A percentile compares a stretch with the other conserved stretches of the same genome.
These are phyloP conservation scores for Nysson spinosus DNA, from an alignment of 2,888 invertebrate species.

Conservation along the genomic window DNA sequence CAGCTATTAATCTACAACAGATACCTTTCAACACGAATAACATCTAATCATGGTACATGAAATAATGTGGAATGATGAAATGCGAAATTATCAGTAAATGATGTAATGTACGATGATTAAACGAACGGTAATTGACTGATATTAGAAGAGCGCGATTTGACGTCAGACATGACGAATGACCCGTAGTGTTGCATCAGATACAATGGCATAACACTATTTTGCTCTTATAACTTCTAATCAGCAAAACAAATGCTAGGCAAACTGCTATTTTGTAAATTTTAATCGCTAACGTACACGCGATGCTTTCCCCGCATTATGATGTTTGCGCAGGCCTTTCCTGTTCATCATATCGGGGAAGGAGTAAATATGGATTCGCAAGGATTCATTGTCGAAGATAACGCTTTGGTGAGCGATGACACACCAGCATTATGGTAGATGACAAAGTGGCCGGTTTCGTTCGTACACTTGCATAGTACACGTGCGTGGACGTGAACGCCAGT, in stretches of 20 bases:
- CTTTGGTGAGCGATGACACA: constrained; percentile 67
- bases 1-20: too few relatives aligned
- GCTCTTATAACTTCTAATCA: too few relatives aligned
- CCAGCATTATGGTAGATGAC: constrained; percentile 69
- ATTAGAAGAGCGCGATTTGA: constrained; percentile 16
- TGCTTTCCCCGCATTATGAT: constrained; percentile 42
- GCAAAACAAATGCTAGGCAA: constrained; percentile 6
- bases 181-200: constrained; percentile 33
- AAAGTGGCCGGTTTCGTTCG: constrained; percentile 65
- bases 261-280: constrained; percentile 37
- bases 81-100: too few relatives aligned
- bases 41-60: too few relatives aligned
- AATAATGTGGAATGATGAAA: too few relatives aligned
- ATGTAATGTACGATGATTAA: too few relatives aligned
- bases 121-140: constrained; percentile 33
- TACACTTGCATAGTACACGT: constrained; percentile 42
- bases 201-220: too few relatives aligned
- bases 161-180: constrained; percentile 18
- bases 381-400: constrained; percentile 62
- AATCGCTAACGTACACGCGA: constrained; percentile 32
- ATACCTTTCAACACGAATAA: too few relatives aligned
- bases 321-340: constrained; percentile 50
- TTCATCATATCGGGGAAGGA: constrained; percentile 26
- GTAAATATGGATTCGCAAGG: constrained; percentile 47
- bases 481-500: constrained; percentile 62